phyloP scores from a whole-genome alignment of 2,113 vertebrate genomes.

The Serilophus lunatus region DNA sequence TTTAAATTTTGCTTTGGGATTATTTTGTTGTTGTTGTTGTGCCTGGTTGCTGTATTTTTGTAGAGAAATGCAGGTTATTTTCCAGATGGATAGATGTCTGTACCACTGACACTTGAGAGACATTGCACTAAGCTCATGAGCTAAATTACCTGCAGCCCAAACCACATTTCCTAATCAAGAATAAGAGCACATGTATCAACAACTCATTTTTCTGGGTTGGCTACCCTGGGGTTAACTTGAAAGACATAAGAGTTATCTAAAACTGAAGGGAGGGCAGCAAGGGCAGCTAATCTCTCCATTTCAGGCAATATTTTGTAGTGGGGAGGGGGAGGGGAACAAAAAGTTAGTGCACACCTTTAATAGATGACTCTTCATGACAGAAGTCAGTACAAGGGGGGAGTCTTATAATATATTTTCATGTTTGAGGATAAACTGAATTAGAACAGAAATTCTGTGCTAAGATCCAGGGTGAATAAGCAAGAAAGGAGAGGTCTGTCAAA shows the following conservation, averaged over 20 bases:
- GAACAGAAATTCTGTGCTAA: not conserved
- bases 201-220: not conserved
- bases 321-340: not conserved
- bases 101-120: not conserved
- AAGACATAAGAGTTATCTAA: not conserved
- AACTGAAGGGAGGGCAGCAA: not conserved
- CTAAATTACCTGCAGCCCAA: not conserved
- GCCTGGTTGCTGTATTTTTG: not conserved
- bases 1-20: not conserved
- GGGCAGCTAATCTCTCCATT: slow-evolving; percentile 22
- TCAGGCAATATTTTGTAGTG: not conserved
- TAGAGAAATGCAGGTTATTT: not conserved
- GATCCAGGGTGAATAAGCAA: not conserved
- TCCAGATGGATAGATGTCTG: not conserved
- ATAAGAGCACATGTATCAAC: not conserved
- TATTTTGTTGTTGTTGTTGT: not conserved
- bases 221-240: not conserved
- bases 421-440: not conserved
- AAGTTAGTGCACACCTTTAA: not conserved
- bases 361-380: not conserved
- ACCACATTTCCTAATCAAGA: not conserved
- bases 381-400: not conserved
- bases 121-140: not conserved
- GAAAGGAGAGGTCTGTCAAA: not conserved
- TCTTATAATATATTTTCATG: not conserved